These are phyloP conservation scores for Pelvicachromis taeniatus DNA, from an alignment of 2,113 vertebrate genomes.

Conservation along the genomic window DNA sequence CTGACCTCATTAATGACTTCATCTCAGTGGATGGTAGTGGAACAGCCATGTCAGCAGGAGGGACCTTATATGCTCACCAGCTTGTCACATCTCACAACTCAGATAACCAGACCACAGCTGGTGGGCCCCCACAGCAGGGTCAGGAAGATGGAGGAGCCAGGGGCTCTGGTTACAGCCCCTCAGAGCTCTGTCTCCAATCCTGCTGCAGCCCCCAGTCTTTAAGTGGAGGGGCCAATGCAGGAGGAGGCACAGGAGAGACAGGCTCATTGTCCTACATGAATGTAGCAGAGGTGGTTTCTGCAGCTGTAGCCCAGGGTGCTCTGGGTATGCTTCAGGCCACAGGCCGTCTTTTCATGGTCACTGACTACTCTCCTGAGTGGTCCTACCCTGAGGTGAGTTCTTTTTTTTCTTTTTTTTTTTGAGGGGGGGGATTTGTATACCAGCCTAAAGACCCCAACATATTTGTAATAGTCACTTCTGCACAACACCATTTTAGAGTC, in stretches of 20 bases:
- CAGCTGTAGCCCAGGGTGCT: constrained; percentile 86
- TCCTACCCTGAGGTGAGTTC: constrained; percentile 94
- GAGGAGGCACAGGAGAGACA: constrained; percentile 76
- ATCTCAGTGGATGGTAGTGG: constrained; percentile 92
- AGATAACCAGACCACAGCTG: constrained; percentile 73
- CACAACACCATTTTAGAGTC: neutral
- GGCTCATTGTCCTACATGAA: constrained; percentile 95
- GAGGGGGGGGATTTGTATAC: neutral
- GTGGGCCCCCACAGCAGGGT: constrained; percentile 60
- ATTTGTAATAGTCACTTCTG: neutral
- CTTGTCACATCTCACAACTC: constrained; percentile 80
- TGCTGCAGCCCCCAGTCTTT: constrained; percentile 95
- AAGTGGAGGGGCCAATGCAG: constrained; percentile 55
- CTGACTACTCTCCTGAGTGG: constrained; percentile 98
- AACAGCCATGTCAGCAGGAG: constrained; percentile 72
- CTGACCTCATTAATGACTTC: constrained; percentile 98
- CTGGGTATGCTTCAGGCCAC: constrained; percentile 94
- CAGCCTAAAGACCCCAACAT: neutral
- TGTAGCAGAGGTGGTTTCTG: constrained; percentile 94
- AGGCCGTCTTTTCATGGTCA: constrained; percentile 96
- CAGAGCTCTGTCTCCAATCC: constrained; percentile 89
- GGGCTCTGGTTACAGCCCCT: constrained; percentile 82
- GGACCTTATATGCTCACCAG: constrained; percentile 87
- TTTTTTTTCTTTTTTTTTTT: neutral
- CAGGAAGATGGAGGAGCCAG: constrained; percentile 80